phyloP scores from a whole-genome alignment of 2,797 vertebrate species.

The Onychomys leucogaster region DNA sequence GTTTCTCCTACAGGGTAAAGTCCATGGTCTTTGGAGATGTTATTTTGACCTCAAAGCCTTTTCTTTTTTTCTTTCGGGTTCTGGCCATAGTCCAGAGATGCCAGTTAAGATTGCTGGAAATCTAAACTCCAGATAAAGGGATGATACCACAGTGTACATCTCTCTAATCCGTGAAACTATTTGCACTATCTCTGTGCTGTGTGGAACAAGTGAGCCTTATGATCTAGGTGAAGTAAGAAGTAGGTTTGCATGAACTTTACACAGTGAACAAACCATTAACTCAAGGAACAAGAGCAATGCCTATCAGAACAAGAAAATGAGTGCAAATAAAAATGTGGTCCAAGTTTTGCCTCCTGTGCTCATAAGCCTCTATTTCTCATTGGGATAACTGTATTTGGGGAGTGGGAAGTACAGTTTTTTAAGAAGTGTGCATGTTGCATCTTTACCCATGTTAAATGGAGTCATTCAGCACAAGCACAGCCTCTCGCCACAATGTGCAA shows the following conservation, averaged over 20 bases:
- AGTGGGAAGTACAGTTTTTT: neutral
- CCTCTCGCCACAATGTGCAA: conserved; percentile 37
- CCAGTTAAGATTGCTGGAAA: conserved; percentile 55
- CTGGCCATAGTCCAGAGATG: conserved; percentile 54
- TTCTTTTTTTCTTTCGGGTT: conserved; percentile 57
- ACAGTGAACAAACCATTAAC: conserved; percentile 17
- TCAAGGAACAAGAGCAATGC: conserved; percentile 45
- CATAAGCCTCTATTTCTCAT: conserved; percentile 42
- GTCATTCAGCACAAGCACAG: neutral
- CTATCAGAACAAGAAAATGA: conserved; percentile 59
- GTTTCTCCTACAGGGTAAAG: conserved; percentile 56
- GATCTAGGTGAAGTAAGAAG: conserved; percentile 28
- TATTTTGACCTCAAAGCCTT: conserved; percentile 54
- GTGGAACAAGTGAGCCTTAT: conserved; percentile 50
- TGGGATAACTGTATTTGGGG: conserved; percentile 54
- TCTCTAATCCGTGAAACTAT: conserved; percentile 62
- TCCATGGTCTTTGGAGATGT: conserved; percentile 54
- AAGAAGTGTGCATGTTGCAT: neutral
- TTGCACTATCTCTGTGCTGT: conserved; percentile 40
- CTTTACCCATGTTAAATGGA: conserved; percentile 46
- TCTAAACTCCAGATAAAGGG: conserved; percentile 66
- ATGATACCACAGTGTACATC: conserved; percentile 42
- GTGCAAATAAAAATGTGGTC: conserved; percentile 55
- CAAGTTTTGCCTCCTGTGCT: conserved; percentile 39
- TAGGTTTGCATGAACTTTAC: conserved; percentile 50